Base-by-base conservation (phyloP, 1,140 invertebrate genomes). In the Hetaerina americana region DNA sequence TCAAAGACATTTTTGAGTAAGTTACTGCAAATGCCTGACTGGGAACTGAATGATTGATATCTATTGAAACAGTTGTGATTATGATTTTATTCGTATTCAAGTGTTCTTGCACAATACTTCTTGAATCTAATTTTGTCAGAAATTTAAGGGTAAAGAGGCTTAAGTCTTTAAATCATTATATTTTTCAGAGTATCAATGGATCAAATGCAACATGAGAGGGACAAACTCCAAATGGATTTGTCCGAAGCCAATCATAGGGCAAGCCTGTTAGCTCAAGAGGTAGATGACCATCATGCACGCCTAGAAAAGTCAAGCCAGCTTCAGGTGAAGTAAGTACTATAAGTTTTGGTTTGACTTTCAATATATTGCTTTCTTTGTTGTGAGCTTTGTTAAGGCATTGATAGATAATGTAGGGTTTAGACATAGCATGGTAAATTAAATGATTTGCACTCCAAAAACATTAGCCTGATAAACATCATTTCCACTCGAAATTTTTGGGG, bases 231-330 rank as follows among this genome's bases (percentile, higher is more conserved):
- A 67, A 79, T 81, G 0, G 92, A 95, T 77, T 84, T 95, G 10
- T 80, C 83, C 10, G 92, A 94, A 75, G 93, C 93, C 0, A 95
- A 95, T 76, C 84, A 89, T 28, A 82, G 93, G 73, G 90, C 92
- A 0, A 84, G 87, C 6, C 76, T 93, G 31, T 80, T 96, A 25
- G 94, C 92, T 0, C 89, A 92, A 72, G 94, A 97, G 80, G 90
- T 95, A 0, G 94, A 97, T 78, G 95, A 96, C 70, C 89, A 92
- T 76, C 92, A 96, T 79, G 83, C 86, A 0, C 85, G 88, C 57
- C 84, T 95, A 75, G 94, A 96, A 80, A 87, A 87, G 72, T 86
- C 87, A 27, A 82, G 88, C 69, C 85, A 89, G 77, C 85, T 87
- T 49, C 87, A 89, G 77, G 73, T 85, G 22, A 76, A 80, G 83